Percentiles rank a stretch among this genome's conserved stretches.
Conservation (phyloP, 2,113 vertebrate genomes). For the Pelmatolapia mariae region DNA sequence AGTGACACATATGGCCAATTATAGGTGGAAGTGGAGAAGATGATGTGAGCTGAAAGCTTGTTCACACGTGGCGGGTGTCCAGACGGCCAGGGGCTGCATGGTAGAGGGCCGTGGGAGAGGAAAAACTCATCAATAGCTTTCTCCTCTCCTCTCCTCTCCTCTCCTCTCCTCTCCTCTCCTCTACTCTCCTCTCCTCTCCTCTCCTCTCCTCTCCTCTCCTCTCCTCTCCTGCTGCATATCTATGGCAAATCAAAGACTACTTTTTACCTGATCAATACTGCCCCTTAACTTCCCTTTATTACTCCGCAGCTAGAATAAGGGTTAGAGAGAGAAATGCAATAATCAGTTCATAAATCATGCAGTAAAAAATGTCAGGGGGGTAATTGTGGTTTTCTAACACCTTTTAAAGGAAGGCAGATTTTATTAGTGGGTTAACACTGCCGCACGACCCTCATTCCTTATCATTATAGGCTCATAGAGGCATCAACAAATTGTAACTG, state of each 20-base stretch:
- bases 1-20: conserved; percentile 77
- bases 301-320: conserved; percentile 28
- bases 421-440: conserved; percentile 72
- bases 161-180: background rate
- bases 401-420: conserved; percentile 69
- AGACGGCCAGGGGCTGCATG: conserved; percentile 40
- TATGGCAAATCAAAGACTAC: conserved; percentile 41
- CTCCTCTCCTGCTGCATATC: conserved; percentile 7
- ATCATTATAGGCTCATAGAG: conserved; percentile 63
- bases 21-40: conserved; percentile 69
- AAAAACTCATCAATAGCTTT: conserved; percentile 43
- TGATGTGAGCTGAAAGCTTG: conserved; percentile 71
- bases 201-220: background rate
- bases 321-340: conserved; percentile 61
- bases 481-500: conserved; percentile 61
- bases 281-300: conserved; percentile 66
- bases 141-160: background rate
- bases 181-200: background rate
- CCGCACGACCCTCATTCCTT: conserved; percentile 54
- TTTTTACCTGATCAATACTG: conserved; percentile 56
- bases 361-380: conserved; percentile 74
- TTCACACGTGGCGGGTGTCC: conserved; percentile 73
- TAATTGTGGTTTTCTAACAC: conserved; percentile 77
- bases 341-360: conserved; percentile 81
- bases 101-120: conserved; percentile 29